Base-by-base conservation (phyloP, 2,113 vertebrate genomes). In the Ciconia maguari region DNA sequence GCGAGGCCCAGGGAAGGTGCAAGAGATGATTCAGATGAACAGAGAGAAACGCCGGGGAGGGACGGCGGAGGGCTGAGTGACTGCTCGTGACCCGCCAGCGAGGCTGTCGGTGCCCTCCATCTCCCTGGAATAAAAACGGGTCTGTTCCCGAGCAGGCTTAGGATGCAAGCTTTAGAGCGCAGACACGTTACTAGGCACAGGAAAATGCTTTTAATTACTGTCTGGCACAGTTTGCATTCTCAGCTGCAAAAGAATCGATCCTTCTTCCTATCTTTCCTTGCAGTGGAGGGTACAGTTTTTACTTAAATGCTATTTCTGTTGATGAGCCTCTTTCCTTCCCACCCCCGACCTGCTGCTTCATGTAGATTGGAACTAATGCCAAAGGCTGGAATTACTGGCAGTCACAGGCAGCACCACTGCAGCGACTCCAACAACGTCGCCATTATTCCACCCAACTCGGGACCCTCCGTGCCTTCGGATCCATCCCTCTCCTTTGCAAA, bases 181-280 rank as follows among this genome's bases (percentile, higher is more conserved):
- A 64, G 77, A 25, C 70, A 41, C 5, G 4, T 62, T 30, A 29
- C 34, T 26, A 87, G 70, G 84, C 71, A 57, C 80, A 89, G 92
- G 18, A 87, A 64, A 82, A 29, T 3, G 72, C 68, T 83, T 89
- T 92, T 83, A 90, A 25, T 75, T 78, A n/a, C 71, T 51, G 89
- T 19, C 90, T 96, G 95, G 87, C 92, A 95, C 76, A 52, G 62
- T 38, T 48, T 71, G 91, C 51, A 3, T 41, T 91, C 93, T 96
- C 81, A 93, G 90, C 93, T 93, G 87, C 83, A 70, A 36, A 55
- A 95, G 69, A 92, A 95, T 42, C 3, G 29, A 84, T 79, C 90
- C 84, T 70, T 46, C 90, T 72, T 46, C 83, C 89, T 36, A 80
- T 46, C 74, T 55, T 29, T 52, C 89, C 91, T 38, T 58, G 78